A percentile compares a stretch with the other conserved stretches of the same genome.
phyloP scores from a whole-genome alignment of 2,797 vertebrate genomes.

The Chelidonichthys spinosus region DNA sequence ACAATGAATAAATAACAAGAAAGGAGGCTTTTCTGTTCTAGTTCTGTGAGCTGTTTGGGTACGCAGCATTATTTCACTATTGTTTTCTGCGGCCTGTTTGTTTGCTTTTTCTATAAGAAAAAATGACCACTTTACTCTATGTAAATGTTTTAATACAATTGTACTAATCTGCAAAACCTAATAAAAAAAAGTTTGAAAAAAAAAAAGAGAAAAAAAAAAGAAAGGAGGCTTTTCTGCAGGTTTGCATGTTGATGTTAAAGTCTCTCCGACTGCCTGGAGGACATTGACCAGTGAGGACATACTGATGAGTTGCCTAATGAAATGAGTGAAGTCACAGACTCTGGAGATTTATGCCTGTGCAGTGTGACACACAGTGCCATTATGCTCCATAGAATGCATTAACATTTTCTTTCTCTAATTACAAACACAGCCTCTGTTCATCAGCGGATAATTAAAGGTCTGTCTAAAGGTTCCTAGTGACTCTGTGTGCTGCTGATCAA shows the following conservation, averaged over 20 bases:
- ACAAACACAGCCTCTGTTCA: constrained; percentile 60
- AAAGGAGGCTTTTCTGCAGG: neutral
- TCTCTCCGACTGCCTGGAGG: neutral
- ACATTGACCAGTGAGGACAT: constrained; percentile 5
- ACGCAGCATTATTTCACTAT: too few relatives aligned
- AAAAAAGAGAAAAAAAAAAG: too few relatives aligned
- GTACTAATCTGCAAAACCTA: too few relatives aligned
- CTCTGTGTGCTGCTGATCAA: constrained; percentile 1
- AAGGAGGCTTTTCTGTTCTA: too few relatives aligned
- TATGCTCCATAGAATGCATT: constrained; percentile 72
- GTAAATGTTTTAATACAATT: too few relatives aligned
- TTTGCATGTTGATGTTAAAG: neutral
- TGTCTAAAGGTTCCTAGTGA: constrained; percentile 57
- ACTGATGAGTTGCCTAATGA: constrained; percentile 6
- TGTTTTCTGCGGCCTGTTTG: too few relatives aligned
- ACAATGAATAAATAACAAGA: neutral
- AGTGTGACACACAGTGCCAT: constrained; percentile 47
- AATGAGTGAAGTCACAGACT: constrained; percentile 25
- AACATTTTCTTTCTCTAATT: constrained; percentile 76
- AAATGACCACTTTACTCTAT: too few relatives aligned
- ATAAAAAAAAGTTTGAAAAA: too few relatives aligned
- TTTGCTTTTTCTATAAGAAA: too few relatives aligned
- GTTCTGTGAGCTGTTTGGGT: too few relatives aligned
- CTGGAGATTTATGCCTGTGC: constrained; percentile 23
- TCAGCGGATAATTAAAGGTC: constrained; percentile 66